Evolutionary conservation across 1,140 invertebrate species (phyloP).

Genomic region (Drosophila albomicans): DNA sequence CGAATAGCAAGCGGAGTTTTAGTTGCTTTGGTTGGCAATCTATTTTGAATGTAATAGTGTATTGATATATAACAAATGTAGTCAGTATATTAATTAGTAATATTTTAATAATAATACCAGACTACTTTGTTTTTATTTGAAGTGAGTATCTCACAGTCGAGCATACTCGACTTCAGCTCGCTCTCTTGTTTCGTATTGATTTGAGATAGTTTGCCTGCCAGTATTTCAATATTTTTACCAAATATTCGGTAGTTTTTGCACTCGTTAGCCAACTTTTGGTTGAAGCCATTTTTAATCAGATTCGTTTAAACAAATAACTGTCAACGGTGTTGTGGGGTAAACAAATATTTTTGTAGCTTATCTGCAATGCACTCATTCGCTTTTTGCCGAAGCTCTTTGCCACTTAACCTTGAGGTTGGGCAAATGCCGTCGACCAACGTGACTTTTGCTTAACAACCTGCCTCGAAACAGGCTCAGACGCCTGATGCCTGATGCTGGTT

Average conservation of each 20-base stretch:
- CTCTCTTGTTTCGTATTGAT: too few species aligned
- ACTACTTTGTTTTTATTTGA: too few species aligned
- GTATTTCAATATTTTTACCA: background rate
- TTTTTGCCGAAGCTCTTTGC: conserved; percentile 47
- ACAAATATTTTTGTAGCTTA: conserved; percentile 54
- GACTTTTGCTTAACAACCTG: conserved; percentile 65
- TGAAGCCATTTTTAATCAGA: conserved; percentile 38
- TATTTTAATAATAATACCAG: too few species aligned
- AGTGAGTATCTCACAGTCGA: too few species aligned
- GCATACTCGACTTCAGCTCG: too few species aligned
- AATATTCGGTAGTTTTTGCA: background rate
- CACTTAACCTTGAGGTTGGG: conserved; percentile 70
- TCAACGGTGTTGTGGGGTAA: conserved; percentile 43
- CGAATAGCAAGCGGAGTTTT: too few species aligned
- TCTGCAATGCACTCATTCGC: conserved; percentile 41
- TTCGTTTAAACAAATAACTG: conserved; percentile 49
- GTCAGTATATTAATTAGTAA: too few species aligned
- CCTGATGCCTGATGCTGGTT: conserved; percentile 5
- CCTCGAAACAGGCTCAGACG: conserved; percentile 13
- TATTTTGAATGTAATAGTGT: too few species aligned
- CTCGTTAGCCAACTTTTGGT: conserved; percentile 9
- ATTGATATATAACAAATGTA: too few species aligned
- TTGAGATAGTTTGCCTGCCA: background rate
- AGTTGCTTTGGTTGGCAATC: too few species aligned
- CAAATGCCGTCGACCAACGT: conserved; percentile 54